Percentiles rank a stretch among this genome's conserved stretches.
phyloP scores from a whole-genome alignment of 2,888 invertebrate genomes.

The Xanthorhoe designata region DNA sequence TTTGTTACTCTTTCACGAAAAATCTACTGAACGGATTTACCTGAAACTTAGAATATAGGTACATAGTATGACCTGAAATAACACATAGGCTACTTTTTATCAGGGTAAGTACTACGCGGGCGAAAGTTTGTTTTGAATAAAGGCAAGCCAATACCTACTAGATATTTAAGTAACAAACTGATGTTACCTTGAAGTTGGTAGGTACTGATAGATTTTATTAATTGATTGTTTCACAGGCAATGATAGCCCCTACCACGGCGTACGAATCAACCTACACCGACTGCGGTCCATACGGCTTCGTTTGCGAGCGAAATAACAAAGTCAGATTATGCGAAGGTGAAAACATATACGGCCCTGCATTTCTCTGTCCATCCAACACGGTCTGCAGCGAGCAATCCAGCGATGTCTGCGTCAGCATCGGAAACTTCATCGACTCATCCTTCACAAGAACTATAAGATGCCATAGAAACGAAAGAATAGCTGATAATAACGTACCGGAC shows the following conservation, averaged over 20 bases:
- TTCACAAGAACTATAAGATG: constrained; percentile 66
- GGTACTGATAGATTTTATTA: background rate
- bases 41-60: too few relatives aligned
- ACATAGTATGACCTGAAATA: too few relatives aligned
- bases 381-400: constrained; percentile 76
- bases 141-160: too few relatives aligned
- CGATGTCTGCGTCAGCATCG: constrained; percentile 71
- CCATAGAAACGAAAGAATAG: constrained; percentile 72
- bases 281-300: constrained; percentile 76
- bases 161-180: too few relatives aligned
- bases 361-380: constrained; percentile 71
- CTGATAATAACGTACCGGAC: constrained; percentile 71
- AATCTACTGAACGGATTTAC: too few relatives aligned
- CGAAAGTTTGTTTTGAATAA: too few relatives aligned
- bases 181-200: too few relatives aligned
- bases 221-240: constrained; percentile 46
- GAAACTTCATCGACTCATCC: constrained; percentile 70
- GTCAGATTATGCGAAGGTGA: constrained; percentile 71
- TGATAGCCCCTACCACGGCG: constrained; percentile 40
- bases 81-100: too few relatives aligned
- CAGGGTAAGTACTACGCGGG: too few relatives aligned
- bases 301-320: constrained; percentile 66
- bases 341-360: constrained; percentile 67
- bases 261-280: constrained; percentile 56
- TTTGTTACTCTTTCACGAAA: too few relatives aligned